Conservation (phyloP, 2,113 vertebrate species). For the Centropristis striata region DNA sequence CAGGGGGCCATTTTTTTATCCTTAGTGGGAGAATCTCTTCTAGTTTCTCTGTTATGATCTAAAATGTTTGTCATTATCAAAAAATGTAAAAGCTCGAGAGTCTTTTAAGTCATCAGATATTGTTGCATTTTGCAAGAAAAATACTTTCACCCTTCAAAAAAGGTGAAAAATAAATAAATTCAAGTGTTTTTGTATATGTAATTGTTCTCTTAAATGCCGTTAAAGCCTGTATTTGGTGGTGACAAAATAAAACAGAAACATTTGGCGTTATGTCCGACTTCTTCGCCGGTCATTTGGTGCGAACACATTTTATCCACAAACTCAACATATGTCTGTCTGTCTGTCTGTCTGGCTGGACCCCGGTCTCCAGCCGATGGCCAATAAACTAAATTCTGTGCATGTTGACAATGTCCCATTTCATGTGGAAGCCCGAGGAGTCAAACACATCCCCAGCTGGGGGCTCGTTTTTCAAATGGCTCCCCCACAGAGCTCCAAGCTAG, state of each 20-base stretch:
- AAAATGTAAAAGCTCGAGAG: background rate
- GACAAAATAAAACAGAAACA: conserved; percentile 5
- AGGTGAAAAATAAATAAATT: background rate
- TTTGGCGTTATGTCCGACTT: background rate
- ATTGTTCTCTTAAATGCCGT: background rate
- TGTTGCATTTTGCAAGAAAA: background rate
- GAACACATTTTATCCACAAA: conserved; percentile 24
- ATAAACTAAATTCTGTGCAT: conserved; percentile 65
- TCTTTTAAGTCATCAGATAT: background rate
- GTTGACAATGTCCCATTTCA: conserved; percentile 90
- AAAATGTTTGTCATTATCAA: background rate
- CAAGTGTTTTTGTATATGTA: background rate
- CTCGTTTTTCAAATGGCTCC: conserved; percentile 77
- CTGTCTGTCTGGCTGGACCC: conserved; percentile 15
- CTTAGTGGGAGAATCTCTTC: background rate
- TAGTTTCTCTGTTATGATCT: background rate
- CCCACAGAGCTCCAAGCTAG: conserved; percentile 78
- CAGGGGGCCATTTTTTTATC: background rate
- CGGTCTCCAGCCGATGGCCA: conserved; percentile 29
- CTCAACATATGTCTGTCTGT: conserved; percentile 9
- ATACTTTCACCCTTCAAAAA: background rate
- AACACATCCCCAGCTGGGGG: conserved; percentile 88
- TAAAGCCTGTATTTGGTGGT: background rate
- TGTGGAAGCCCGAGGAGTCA: conserved; percentile 89
- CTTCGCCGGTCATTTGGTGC: background rate